Percentiles rank a stretch among this genome's conserved stretches.
Evolutionary conservation across 2,888 invertebrate genomes (phyloP).

Genomic region (Cataglyphis altisquamis): DNA sequence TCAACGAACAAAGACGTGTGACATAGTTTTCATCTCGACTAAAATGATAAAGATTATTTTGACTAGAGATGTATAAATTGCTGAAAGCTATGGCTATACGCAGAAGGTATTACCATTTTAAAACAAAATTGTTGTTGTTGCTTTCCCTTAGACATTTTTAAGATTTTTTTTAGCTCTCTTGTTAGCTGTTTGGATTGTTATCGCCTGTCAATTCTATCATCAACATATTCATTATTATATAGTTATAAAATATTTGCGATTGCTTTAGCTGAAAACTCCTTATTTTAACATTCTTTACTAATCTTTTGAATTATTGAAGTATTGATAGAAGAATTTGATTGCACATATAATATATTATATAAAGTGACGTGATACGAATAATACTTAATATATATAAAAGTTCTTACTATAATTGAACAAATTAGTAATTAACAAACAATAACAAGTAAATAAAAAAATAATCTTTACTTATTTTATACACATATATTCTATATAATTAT

Average conservation of each 20-base stretch:
- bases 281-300: not conserved
- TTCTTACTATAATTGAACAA: not conserved
- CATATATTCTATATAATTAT: not conserved
- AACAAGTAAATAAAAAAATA: not conserved
- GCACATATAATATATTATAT: not conserved
- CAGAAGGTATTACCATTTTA: too few relatives aligned
- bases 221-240: not conserved
- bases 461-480: not conserved
- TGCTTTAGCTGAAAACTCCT: not conserved
- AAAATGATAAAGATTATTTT: too few relatives aligned
- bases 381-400: not conserved
- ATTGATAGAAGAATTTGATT: not conserved
- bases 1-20: too few relatives aligned
- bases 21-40: not conserved
- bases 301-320: not conserved
- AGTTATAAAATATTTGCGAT: not conserved
- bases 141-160: too few relatives aligned
- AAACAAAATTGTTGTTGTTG: not conserved
- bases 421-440: not conserved
- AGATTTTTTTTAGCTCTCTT: too few relatives aligned
- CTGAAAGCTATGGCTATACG: too few relatives aligned
- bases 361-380: too few relatives aligned
- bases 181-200: not conserved
- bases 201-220: not conserved
- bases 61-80: too few relatives aligned